Percentiles rank a stretch among this genome's conserved stretches.
Conservation (phyloP, 2,888 invertebrate genomes). For the Ephialtes manifestator region DNA sequence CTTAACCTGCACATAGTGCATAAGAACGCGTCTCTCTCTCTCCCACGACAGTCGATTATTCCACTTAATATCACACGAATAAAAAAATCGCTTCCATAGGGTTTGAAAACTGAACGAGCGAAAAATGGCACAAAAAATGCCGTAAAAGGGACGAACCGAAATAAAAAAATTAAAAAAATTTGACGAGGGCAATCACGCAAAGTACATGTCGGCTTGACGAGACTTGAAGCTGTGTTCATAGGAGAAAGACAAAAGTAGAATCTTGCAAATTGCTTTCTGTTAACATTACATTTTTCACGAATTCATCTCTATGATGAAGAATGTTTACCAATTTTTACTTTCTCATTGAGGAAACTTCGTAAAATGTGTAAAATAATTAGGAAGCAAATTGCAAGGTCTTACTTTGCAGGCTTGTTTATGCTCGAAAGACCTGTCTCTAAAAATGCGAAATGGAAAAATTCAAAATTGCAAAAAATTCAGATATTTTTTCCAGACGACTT, state of each 20-base stretch:
- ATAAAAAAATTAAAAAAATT: conserved; percentile 13
- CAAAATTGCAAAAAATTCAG: too few relatives aligned
- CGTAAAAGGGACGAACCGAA: conserved; percentile 11
- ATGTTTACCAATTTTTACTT: too few relatives aligned
- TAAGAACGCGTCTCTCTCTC: conserved; percentile 2
- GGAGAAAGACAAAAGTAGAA: background rate
- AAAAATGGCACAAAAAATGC: background rate
- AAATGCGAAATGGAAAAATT: too few relatives aligned
- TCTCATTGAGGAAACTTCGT: too few relatives aligned
- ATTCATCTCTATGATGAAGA: too few relatives aligned
- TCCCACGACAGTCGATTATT: conserved; percentile 57
- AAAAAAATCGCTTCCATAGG: conserved; percentile 37
- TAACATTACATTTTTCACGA: too few relatives aligned
- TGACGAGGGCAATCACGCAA: conserved; percentile 42
- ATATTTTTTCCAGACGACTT: too few relatives aligned
- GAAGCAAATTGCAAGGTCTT: too few relatives aligned
- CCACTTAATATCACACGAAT: conserved; percentile 65
- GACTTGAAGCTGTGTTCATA: conserved; percentile 8
- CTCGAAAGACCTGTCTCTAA: too few relatives aligned
- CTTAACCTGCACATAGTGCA: conserved; percentile 13
- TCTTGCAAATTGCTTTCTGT: too few relatives aligned
- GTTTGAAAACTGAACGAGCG: conserved; percentile 11
- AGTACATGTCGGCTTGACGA: conserved; percentile 35
- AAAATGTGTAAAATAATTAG: too few relatives aligned
- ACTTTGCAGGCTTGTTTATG: too few relatives aligned